Evolutionary conservation across 2,888 invertebrate species (phyloP).

Genomic region (Pachliopta kotzebuea): DNA sequence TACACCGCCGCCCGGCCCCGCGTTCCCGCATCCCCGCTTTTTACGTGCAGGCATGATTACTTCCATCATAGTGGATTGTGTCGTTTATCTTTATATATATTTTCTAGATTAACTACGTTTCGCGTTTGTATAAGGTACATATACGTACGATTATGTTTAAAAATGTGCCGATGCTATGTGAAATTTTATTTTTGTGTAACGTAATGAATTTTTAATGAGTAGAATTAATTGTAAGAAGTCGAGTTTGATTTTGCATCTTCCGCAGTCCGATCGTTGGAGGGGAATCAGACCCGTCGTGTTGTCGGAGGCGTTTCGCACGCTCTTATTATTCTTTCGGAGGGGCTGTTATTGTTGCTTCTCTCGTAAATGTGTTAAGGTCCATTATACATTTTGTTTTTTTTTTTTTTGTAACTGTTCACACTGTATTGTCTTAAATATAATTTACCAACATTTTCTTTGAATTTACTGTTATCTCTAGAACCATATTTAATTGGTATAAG

Average conservation of each 20-base stretch:
- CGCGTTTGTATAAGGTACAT: slow-evolving; percentile 12
- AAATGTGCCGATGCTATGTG: not conserved
- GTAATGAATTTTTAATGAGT: not conserved
- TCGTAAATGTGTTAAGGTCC: slow-evolving; percentile 53
- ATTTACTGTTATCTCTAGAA: slow-evolving; percentile 73
- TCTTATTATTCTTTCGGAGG: slow-evolving; percentile 38
- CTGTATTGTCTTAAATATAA: slow-evolving; percentile 49
- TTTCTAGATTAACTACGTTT: slow-evolving; percentile 50
- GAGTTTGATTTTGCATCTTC: slow-evolving; percentile 19
- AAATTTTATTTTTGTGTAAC: not conserved
- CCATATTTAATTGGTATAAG: slow-evolving; percentile 77
- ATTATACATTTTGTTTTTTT: slow-evolving; percentile 55
- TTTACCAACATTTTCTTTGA: slow-evolving; percentile 57
- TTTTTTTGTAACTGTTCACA: slow-evolving; percentile 48
- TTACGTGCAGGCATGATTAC: slow-evolving; percentile 44
- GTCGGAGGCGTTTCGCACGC: slow-evolving; percentile 29
- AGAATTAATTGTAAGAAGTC: slow-evolving; percentile 17
- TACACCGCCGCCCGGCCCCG: slow-evolving; percentile 63
- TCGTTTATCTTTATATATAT: no score
- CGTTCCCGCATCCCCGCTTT: slow-evolving; percentile 53
- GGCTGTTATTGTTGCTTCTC: slow-evolving; percentile 67
- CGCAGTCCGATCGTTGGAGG: slow-evolving; percentile 26
- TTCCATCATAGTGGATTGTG: slow-evolving; percentile 29
- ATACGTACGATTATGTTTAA: slow-evolving; percentile 8
- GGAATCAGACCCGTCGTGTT: slow-evolving; percentile 30